Conservation (phyloP, 2,113 vertebrate genomes). For the Baryphthengus martii region DNA sequence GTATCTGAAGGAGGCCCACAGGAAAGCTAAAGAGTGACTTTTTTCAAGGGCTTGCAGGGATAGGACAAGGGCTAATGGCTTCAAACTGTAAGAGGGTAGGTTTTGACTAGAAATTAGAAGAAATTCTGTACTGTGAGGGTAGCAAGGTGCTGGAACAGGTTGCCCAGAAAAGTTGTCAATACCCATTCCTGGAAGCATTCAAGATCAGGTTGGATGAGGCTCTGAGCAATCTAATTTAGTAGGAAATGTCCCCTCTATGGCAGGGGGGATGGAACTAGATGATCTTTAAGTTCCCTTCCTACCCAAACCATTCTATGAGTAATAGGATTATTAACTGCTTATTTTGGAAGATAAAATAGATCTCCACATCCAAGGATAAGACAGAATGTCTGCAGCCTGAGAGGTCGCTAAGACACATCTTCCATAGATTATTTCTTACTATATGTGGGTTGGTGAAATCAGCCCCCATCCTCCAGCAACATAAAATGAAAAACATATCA, state of each 20-base stretch:
- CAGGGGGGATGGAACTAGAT: not conserved
- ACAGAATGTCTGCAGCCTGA: not conserved
- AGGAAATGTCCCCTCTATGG: not conserved
- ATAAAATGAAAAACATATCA: not conserved
- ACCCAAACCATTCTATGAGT: not conserved
- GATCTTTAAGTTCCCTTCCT: not conserved
- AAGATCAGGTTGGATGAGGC: no score
- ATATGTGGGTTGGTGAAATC: not conserved
- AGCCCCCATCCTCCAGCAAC: not conserved
- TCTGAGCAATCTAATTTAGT: not conserved
- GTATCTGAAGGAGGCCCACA: no score
- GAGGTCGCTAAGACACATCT: not conserved
- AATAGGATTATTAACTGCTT: not conserved
- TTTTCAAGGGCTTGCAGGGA: no score
- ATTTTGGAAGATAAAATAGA: not conserved
- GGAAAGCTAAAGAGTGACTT: no score
- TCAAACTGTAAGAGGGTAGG: no score
- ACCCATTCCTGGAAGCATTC: no score
- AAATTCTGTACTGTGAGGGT: no score
- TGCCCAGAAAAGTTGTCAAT: no score
- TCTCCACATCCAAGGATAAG: not conserved
- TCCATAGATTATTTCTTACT: not conserved
- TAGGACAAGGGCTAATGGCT: no score
- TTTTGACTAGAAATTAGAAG: no score
- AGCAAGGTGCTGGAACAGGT: no score